Percentiles rank a stretch among this genome's conserved stretches.
Evolutionary conservation across 2,113 vertebrate species (phyloP).

Genomic region (Hystrix brachyura): DNA sequence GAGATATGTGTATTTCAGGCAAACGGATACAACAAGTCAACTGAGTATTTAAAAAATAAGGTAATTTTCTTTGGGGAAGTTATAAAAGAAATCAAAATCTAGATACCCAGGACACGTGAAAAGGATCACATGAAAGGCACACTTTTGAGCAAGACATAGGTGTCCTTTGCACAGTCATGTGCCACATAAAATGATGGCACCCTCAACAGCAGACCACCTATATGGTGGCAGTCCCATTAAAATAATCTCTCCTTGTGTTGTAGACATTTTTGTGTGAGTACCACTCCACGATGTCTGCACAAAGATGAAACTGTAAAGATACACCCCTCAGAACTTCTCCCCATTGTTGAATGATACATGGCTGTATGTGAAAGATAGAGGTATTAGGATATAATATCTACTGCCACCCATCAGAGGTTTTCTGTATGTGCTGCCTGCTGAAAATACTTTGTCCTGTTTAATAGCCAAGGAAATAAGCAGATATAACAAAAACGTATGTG

Average conservation of each 20-base stretch:
- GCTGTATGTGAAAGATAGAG: neutral
- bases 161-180: neutral
- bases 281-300: neutral
- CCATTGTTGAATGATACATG: neutral
- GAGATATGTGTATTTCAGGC: conserved; percentile 14
- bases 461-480: conserved; percentile 16
- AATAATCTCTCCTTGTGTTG: neutral
- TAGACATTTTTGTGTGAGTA: neutral
- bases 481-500: neutral
- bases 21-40: neutral
- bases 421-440: neutral
- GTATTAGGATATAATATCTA: neutral
- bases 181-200: neutral
- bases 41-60: conserved; percentile 40
- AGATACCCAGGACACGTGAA: neutral
- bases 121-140: neutral
- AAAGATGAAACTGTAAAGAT: neutral
- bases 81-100: conserved; percentile 21
- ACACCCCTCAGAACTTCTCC: neutral
- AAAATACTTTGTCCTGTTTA: neutral
- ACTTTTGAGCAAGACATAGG: neutral
- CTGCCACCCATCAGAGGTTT: conserved; percentile 4
- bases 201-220: neutral
- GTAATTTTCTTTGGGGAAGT: neutral
- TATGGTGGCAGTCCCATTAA: neutral